Evolutionary conservation across 2,888 invertebrate genomes (phyloP).

Genomic region (Clepsis dumicolana): DNA sequence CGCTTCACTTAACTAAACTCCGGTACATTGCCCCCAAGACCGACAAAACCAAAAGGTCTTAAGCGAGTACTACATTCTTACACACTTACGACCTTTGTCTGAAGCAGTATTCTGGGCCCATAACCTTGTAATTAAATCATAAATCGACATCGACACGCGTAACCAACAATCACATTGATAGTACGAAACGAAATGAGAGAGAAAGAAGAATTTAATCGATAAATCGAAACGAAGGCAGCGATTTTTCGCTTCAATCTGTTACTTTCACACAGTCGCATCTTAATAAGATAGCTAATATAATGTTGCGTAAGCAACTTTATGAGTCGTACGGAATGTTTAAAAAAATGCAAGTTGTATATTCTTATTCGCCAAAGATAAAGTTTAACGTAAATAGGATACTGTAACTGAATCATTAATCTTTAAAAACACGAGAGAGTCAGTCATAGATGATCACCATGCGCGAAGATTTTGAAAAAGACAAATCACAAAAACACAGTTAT

Average conservation of each 20-base stretch:
- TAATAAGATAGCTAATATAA: not conserved
- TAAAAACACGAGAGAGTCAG: slow-evolving; percentile 12
- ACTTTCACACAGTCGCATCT: not conserved
- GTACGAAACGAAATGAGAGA: slow-evolving; percentile 75
- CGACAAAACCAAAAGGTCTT: not conserved
- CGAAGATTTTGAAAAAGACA: slow-evolving; percentile 2
- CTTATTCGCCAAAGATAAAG: too few species aligned
- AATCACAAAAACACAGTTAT: not conserved
- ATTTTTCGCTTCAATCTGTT: slow-evolving; percentile 3
- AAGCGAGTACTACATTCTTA: not conserved
- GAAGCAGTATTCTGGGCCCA: not conserved
- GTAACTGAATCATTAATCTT: slow-evolving; percentile 22
- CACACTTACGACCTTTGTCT: slow-evolving; percentile 3
- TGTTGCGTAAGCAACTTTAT: not conserved
- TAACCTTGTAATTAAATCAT: slow-evolving; percentile 79
- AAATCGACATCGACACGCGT: slow-evolving; percentile 80
- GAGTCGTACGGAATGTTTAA: not conserved
- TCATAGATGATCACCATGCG: slow-evolving; percentile 28
- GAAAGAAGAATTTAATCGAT: slow-evolving; percentile 38
- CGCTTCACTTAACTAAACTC: slow-evolving; percentile 27
- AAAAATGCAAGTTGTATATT: not conserved
- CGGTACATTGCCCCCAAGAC: slow-evolving; percentile 19
- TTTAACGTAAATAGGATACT: too few species aligned
- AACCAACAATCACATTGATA: slow-evolving; percentile 83
- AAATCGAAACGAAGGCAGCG: slow-evolving; percentile 33